These are phyloP conservation scores for Leptinotarsa juncta DNA, from an alignment of 2,888 invertebrate genomes.

Conservation along the genomic window DNA sequence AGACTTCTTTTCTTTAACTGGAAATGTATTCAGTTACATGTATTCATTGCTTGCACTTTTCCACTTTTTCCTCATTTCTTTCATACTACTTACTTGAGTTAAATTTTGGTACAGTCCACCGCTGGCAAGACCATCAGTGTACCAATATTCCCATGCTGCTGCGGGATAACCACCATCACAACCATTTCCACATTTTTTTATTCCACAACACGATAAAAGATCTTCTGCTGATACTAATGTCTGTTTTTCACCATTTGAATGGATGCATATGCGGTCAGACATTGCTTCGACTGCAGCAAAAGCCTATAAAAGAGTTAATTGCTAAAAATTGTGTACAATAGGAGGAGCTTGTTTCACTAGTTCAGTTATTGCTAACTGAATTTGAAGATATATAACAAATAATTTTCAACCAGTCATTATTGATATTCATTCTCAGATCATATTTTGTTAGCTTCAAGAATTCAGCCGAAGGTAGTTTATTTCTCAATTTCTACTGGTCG, in stretches of 20 bases:
- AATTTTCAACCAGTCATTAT: no score
- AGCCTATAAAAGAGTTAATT: slow-evolving; percentile 66
- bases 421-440: no score
- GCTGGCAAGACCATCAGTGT: slow-evolving; percentile 83
- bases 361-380: no score
- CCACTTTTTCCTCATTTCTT: background rate
- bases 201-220: slow-evolving; percentile 78
- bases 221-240: slow-evolving; percentile 85
- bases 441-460: no score
- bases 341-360: no score
- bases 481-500: no score
- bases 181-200: slow-evolving; percentile 75
- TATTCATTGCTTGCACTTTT: no score
- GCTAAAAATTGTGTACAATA: no score
- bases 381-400: no score
- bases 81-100: background rate
- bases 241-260: slow-evolving; percentile 75
- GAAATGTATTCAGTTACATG: no score
- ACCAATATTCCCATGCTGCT: slow-evolving; percentile 87
- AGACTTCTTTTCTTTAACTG: no score
- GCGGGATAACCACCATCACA: slow-evolving; percentile 85
- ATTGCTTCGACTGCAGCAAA: slow-evolving; percentile 87
- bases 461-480: no score
- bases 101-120: slow-evolving; percentile 68
- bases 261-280: slow-evolving; percentile 86